phyloP scores from a whole-genome alignment of 2,888 invertebrate genomes.

The Idaea biselata region DNA sequence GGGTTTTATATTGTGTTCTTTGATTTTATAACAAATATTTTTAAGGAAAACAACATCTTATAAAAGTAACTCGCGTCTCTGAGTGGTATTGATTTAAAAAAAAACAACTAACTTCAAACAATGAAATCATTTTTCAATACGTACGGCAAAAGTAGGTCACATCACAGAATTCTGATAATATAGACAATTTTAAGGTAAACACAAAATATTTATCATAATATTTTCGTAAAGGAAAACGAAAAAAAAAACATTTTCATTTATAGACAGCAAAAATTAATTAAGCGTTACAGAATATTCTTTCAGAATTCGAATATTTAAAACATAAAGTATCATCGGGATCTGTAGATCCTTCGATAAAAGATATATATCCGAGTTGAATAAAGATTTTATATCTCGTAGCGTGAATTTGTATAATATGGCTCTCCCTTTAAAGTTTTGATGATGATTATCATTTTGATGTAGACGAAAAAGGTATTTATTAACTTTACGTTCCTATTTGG shows the following conservation, averaged over 20 bases:
- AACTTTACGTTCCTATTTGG: no score
- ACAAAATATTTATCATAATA: background rate
- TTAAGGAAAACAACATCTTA: no score
- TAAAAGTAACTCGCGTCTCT: no score
- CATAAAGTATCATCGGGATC: background rate
- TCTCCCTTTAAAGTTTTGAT: background rate
- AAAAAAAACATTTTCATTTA: slow-evolving; percentile 13
- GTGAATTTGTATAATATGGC: background rate
- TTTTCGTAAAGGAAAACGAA: slow-evolving; percentile 15
- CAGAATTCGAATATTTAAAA: slow-evolving; percentile 4
- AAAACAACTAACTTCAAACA: no score
- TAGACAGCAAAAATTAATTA: slow-evolving; percentile 23
- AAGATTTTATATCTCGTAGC: background rate
- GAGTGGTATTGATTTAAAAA: no score
- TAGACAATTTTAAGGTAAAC: background rate
- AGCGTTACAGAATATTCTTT: slow-evolving; percentile 22
- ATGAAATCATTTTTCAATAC: no score
- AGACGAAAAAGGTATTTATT: no score
- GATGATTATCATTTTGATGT: no score
- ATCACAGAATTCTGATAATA: no score
- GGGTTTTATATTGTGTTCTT: no score
- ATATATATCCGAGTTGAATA: background rate
- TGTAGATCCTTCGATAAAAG: background rate
- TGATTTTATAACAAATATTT: no score
- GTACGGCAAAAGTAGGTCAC: no score